Conservation (phyloP, 53 echinoderm and acorn worm genomes). For the Luidia sarsii region DNA sequence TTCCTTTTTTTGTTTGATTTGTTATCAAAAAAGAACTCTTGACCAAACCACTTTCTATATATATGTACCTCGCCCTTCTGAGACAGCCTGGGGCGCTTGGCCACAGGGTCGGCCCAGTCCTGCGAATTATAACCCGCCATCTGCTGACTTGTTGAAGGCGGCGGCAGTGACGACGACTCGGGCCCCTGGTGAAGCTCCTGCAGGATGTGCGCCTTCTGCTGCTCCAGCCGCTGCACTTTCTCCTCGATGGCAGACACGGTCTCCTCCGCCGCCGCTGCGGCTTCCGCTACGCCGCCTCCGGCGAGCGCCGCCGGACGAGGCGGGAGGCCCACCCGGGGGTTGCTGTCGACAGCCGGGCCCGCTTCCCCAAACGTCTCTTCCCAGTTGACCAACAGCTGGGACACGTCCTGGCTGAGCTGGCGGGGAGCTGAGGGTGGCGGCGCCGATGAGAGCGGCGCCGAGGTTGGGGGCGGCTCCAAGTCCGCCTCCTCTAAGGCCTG, state of each 20-base stretch:
- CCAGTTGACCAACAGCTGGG: slow-evolving; percentile 13
- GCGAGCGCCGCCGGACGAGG: too few species aligned
- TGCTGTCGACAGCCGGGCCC: too few species aligned
- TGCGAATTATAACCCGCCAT: not conserved
- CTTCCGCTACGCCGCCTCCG: too few species aligned
- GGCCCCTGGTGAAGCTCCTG: not conserved
- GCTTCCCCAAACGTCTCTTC: not conserved
- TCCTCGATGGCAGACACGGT: slow-evolving; percentile 7
- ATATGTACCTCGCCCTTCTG: not conserved
- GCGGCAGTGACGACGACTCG: not conserved
- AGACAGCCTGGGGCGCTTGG: not conserved
- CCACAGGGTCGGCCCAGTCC: not conserved
- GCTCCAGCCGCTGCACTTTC: slow-evolving; percentile 29
- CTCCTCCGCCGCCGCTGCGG: not conserved
- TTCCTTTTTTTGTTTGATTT: too few species aligned
- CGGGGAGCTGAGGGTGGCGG: not conserved
- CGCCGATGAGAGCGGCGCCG: not conserved
- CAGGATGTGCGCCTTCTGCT: slow-evolving; percentile 12
- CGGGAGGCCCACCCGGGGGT: too few species aligned
- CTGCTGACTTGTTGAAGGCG: not conserved
- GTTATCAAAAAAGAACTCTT: not conserved
- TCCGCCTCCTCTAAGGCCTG: slow-evolving; percentile 25
- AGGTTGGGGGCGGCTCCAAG: not conserved
- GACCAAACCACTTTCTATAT: not conserved
- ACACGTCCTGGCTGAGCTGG: not conserved